phyloP scores from a whole-genome alignment of 1,140 invertebrate genomes.

The Elymnias hypermnestra region DNA sequence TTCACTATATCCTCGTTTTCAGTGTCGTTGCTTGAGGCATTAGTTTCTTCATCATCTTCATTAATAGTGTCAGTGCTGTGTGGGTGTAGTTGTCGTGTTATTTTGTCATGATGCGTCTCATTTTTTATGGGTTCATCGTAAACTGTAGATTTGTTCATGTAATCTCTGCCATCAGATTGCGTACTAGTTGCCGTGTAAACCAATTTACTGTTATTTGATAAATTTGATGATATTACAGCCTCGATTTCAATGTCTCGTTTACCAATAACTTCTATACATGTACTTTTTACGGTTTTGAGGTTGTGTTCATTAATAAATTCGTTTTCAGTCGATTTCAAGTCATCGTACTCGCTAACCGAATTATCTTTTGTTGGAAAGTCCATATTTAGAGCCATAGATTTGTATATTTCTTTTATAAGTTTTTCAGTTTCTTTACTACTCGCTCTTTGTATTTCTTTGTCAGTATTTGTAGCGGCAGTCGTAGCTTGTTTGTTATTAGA shows the following conservation, averaged over 20 bases:
- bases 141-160: conserved; percentile 4
- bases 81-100: not conserved
- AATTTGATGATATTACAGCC: conserved; percentile 13
- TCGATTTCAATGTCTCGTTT: conserved; percentile 23
- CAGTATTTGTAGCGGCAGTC: conserved; percentile 39
- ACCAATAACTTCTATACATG: not conserved
- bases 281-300: conserved; percentile 9
- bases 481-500: conserved; percentile 23
- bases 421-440: conserved; percentile 49
- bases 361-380: conserved; percentile 37
- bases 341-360: conserved; percentile 36
- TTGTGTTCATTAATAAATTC: conserved; percentile 10
- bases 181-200: conserved; percentile 5
- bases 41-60: conserved; percentile 9
- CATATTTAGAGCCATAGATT: conserved; percentile 48
- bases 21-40: conserved; percentile 11
- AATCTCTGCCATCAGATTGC: conserved; percentile 7
- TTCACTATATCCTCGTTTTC: conserved; percentile 18
- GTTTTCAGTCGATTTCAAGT: conserved; percentile 19
- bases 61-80: conserved; percentile 3
- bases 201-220: conserved; percentile 1
- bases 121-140: not conserved
- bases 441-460: conserved; percentile 15
- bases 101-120: not conserved
- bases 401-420: conserved; percentile 64